Percentiles rank a stretch among this genome's conserved stretches.
These are phyloP conservation scores for Dichetophora obliterata DNA, from an alignment of 2,888 invertebrate species.

Conservation along the genomic window DNA sequence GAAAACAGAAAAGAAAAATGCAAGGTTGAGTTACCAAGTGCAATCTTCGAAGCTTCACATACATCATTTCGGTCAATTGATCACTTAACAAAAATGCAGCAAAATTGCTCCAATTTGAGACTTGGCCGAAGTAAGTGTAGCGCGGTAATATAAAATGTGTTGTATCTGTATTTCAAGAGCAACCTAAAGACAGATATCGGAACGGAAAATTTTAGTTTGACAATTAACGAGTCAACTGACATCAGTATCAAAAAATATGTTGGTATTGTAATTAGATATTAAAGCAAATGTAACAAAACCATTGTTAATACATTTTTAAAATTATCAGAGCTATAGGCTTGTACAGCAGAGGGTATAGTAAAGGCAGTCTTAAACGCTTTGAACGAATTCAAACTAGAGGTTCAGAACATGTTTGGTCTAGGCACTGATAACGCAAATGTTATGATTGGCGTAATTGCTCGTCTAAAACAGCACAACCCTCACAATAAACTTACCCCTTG, in stretches of 20 bases:
- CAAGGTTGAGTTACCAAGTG: too few species aligned
- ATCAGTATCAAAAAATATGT: too few species aligned
- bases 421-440: conserved; percentile 39
- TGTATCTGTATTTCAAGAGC: conserved; percentile 11
- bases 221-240: conserved; percentile 39
- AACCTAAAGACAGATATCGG: conserved; percentile 14
- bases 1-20: background rate
- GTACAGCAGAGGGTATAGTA: conserved; percentile 24
- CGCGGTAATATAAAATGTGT: too few species aligned
- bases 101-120: too few species aligned
- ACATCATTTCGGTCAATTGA: too few species aligned
- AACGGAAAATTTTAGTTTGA: conserved; percentile 13
- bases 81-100: too few species aligned
- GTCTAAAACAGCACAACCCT: conserved; percentile 21
- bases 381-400: conserved; percentile 28
- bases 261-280: too few species aligned
- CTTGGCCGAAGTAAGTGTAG: too few species aligned
- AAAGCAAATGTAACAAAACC: too few species aligned
- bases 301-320: too few species aligned
- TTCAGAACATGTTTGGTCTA: conserved; percentile 31
- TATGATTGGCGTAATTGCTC: conserved; percentile 36
- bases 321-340: too few species aligned
- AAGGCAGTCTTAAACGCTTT: conserved; percentile 23
- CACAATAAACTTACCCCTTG: conserved; percentile 35
- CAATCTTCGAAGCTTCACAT: too few species aligned